Percentiles rank a stretch among this genome's conserved stretches.
phyloP scores from a whole-genome alignment of 2,888 invertebrate genomes.

The Microplitis manilae region DNA sequence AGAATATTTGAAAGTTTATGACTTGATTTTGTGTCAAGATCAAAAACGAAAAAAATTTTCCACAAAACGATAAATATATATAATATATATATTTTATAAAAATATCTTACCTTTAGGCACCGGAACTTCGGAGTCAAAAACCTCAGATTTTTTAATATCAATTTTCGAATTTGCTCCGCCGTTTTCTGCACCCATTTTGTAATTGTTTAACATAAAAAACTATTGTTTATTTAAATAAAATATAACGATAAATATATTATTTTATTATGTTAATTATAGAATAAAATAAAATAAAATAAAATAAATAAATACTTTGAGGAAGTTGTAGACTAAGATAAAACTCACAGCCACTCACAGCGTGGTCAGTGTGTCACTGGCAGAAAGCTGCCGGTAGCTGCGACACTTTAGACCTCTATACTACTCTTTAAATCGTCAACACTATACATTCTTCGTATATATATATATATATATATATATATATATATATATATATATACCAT shows the following conservation, averaged over 20 bases:
- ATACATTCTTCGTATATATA: too few relatives aligned
- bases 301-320: conserved; percentile 21
- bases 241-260: conserved; percentile 10
- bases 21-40: conserved; percentile 6
- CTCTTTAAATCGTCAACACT: not conserved
- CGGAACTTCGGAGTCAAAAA: conserved; percentile 55
- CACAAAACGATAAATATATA: not conserved
- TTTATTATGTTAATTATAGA: conserved; percentile 23
- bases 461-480: too few relatives aligned
- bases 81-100: not conserved
- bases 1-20: not conserved
- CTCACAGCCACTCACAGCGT: conserved; percentile 34
- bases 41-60: not conserved
- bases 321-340: conserved; percentile 41
- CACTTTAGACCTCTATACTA: conserved; percentile 61
- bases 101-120: conserved; percentile 55
- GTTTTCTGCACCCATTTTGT: conserved; percentile 57
- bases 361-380: conserved; percentile 60
- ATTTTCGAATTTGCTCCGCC: conserved; percentile 54
- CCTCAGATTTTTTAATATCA: conserved; percentile 54
- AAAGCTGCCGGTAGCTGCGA: conserved; percentile 55
- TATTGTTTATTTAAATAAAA: too few relatives aligned
- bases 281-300: not conserved
- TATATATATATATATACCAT: too few relatives aligned
- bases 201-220: too few relatives aligned